phyloP scores from a whole-genome alignment of 1,140 invertebrate species.

The Platorchestia sp. region DNA sequence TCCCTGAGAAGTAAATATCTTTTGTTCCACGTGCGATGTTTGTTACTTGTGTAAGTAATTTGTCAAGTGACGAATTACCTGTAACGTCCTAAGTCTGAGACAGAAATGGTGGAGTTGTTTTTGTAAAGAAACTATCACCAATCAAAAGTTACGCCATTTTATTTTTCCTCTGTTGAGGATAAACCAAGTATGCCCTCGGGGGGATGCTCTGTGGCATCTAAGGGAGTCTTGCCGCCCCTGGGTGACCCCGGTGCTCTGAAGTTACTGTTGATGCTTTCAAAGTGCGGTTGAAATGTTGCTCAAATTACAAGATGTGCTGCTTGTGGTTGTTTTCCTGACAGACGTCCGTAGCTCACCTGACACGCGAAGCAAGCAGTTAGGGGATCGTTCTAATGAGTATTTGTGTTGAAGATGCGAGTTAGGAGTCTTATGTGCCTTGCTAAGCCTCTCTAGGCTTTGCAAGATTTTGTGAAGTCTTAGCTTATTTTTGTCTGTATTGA shows the following conservation, averaged over 20 bases:
- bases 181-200: neutral
- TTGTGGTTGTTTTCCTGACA: no score
- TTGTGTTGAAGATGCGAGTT: no score
- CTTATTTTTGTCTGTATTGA: no score
- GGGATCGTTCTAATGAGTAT: no score
- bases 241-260: neutral
- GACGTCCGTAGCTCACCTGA: no score
- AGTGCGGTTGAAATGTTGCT: no score
- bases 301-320: no score
- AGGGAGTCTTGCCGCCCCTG: conserved; percentile 19
- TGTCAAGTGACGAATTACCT: neutral
- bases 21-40: neutral
- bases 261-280: neutral
- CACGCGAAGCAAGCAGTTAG: no score
- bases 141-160: neutral
- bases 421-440: no score
- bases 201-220: conserved; percentile 15
- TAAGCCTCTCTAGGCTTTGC: no score
- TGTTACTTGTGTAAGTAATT: neutral
- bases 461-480: no score
- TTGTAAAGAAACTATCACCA: neutral
- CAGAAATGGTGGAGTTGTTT: neutral
- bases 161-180: neutral
- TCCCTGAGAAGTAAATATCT: neutral
- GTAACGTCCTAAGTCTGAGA: neutral